These are phyloP conservation scores for Oreochromis aureus DNA, from an alignment of 2,113 vertebrate genomes.

Conservation along the genomic window DNA sequence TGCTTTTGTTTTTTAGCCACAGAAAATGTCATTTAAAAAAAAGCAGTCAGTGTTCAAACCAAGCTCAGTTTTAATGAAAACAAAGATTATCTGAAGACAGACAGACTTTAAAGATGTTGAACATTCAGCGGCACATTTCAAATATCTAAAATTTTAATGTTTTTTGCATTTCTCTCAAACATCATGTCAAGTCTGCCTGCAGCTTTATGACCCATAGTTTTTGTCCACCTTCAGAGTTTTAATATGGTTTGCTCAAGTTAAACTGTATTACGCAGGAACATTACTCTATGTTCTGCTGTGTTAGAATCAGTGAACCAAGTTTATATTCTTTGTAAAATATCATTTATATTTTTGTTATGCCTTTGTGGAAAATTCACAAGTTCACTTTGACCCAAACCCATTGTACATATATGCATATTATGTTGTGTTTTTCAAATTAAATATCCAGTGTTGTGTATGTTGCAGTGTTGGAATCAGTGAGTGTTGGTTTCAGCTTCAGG, in stretches of 20 bases:
- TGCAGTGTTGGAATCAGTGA: rapidly evolving
- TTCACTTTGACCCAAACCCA: background rate
- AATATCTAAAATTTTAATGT: background rate
- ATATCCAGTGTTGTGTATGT: rapidly evolving
- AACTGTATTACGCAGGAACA: rapidly evolving
- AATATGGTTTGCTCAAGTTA: background rate
- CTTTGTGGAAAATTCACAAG: background rate
- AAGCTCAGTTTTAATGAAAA: background rate
- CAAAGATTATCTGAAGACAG: background rate
- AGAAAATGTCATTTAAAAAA: background rate
- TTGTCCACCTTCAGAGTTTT: background rate
- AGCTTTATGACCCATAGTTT: background rate
- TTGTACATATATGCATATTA: background rate
- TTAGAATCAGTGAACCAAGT: background rate
- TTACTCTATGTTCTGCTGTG: background rate
- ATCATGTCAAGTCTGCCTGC: rapidly evolving
- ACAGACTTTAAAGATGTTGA: rapidly evolving
- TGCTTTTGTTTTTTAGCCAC: background rate
- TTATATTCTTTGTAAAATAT: rapidly evolving
- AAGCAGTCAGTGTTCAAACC: no score
- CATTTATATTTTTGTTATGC: background rate
- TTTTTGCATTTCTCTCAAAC: rapidly evolving
- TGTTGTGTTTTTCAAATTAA: background rate
- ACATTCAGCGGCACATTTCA: background rate
- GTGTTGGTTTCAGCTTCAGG: background rate